Conservation (phyloP, 2,888 invertebrate genomes). For the Alsophila aescularia region DNA sequence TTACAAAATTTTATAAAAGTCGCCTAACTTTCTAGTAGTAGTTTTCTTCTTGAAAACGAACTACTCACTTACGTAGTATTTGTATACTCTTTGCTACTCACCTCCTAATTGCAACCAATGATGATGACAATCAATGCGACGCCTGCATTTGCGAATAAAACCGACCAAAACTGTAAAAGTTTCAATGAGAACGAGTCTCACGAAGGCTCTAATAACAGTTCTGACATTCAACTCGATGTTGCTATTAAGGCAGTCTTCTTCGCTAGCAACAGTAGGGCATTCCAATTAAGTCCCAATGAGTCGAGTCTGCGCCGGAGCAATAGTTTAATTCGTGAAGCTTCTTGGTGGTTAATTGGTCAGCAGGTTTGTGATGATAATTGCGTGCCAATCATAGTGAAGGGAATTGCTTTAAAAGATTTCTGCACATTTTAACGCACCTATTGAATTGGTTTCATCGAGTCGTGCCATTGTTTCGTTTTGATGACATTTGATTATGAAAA, state of each 20-base stretch:
- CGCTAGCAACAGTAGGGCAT: not conserved
- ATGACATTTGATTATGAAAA: not conserved
- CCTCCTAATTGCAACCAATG: too few relatives aligned
- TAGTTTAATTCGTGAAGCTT: not conserved
- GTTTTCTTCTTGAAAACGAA: too few relatives aligned
- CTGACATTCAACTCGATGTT: not conserved
- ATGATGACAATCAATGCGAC: too few relatives aligned
- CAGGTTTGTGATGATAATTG: conserved; percentile 6
- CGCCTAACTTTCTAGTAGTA: too few relatives aligned
- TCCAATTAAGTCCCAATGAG: conserved; percentile 3
- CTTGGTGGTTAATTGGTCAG: conserved; percentile 12
- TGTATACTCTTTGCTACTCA: too few relatives aligned
- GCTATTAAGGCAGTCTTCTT: not conserved
- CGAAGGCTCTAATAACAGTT: not conserved
- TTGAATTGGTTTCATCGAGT: not conserved
- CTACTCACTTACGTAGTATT: too few relatives aligned
- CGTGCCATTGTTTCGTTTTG: not conserved
- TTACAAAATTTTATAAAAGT: too few relatives aligned
- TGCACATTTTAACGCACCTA: not conserved
- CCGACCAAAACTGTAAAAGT: too few relatives aligned
- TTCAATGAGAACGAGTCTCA: too few relatives aligned
- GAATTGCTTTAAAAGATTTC: conserved; percentile 11
- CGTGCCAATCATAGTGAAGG: conserved; percentile 11
- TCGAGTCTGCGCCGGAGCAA: not conserved
- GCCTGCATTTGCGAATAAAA: too few relatives aligned